Evolutionary conservation across 2,888 invertebrate genomes (phyloP).

Genomic region (Leptinotarsa haldemani): DNA sequence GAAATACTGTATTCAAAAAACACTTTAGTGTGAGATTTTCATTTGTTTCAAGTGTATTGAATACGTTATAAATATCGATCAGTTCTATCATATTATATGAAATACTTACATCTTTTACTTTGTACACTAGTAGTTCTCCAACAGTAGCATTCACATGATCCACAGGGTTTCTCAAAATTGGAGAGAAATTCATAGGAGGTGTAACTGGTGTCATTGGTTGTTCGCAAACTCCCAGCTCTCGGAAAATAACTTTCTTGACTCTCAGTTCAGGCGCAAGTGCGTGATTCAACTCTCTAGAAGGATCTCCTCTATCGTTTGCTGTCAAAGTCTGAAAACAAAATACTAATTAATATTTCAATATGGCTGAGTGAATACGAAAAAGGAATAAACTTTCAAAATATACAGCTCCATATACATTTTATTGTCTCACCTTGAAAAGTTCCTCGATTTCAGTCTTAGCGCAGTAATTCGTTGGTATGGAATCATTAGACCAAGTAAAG

Average conservation of each 20-base stretch:
- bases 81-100: background rate
- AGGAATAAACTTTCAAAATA: conserved; percentile 4
- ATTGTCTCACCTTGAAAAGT: conserved; percentile 72
- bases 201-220: conserved; percentile 62
- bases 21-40: no score
- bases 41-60: no score
- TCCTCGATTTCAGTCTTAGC: conserved; percentile 80
- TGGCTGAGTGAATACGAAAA: background rate
- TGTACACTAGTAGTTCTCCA: conserved; percentile 83
- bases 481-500: conserved; percentile 89
- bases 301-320: conserved; percentile 70
- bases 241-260: conserved; percentile 74
- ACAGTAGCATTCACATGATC: conserved; percentile 85
- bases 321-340: conserved; percentile 65
- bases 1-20: no score
- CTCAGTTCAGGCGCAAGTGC: conserved; percentile 76
- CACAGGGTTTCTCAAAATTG: conserved; percentile 85
- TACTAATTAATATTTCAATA: background rate
- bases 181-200: conserved; percentile 74
- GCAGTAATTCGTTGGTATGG: conserved; percentile 81
- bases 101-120: conserved; percentile 78
- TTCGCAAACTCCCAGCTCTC: conserved; percentile 77
- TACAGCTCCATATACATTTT: background rate
- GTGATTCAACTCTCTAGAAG: conserved; percentile 71
- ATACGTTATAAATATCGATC: background rate